Evolutionary conservation across 2,888 invertebrate genomes (phyloP), one percentile per base, ranked within the genome.

Genomic region (Chrysina gloriosa): DNA sequence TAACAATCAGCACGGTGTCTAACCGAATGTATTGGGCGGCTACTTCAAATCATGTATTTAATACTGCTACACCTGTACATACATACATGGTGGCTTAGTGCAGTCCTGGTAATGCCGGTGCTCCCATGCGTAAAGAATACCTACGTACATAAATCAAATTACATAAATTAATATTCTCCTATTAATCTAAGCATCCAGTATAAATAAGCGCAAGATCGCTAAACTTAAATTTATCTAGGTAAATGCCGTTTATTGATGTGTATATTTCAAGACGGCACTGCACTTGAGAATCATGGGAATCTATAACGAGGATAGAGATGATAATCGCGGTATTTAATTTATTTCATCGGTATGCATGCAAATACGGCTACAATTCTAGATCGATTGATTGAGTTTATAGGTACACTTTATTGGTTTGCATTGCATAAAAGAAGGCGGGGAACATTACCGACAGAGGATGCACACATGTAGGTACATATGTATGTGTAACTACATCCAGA

Each of bases 241-340:
- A 39, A 42, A 3, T 58, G 42, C 16, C 25, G 39, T 39, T 42
- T 58, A 58, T 58, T 58, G 42, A 58, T 58, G 39, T 42, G 23
- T 58, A 27, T 42, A 25, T 58, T 14, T 27, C 16, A 42, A 14
- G 39, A 6, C 25, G 14, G 16, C 42, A 11, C 11, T 58, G 25
- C 11, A 58, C 27, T 27, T 42, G 56, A 21, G 56, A 56, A 56
- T 56, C 39, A 11, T 56, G n/a, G 39, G 58, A 58, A 58, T 58
- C 58, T 58, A 58, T 58, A 58, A 42, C 58, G 42, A 58, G 58
- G 7, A 58, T 42, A 25, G 42, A 39, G 25, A 27, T 42, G 42
- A 58, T 58, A 23, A 58, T 58, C 11, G 16, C 11, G 58, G 58
- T 42, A 58, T 58, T 25, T 58, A 39, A 42, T 58, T 58, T 39